Evolutionary conservation across 2,888 invertebrate genomes (phyloP), one percentile per base, ranked within the genome.

Genomic region (Scelioninae gen. 2): DNA sequence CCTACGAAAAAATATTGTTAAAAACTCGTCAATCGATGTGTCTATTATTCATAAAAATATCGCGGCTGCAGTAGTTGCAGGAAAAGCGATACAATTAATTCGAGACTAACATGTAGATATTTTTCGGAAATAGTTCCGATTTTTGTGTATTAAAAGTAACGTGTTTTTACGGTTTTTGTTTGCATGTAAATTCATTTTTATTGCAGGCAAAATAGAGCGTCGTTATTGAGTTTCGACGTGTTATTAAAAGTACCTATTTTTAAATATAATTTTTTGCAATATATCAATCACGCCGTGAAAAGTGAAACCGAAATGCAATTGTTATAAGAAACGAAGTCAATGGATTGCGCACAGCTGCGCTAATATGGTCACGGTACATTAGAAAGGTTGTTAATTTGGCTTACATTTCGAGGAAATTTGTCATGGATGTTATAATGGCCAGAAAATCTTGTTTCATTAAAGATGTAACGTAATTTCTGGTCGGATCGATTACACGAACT

Each of bases 21-120:
- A 67, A 68, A 58, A 58, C 58, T 57, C 60, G 60, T 60, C 68
- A 53, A 68, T 60, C 45, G 60, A 45, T 37, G 53, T 60, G 48
- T 68, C 52, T 68, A 68, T 68, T 68, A 68, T 68, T 68, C 52
- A 68, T 58, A 37, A 68, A 57, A 48, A 68, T 60, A 60, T 68
- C 41, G 57, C 45, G 48, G 16, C 57, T 16, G 25, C 16, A 39
- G 37, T 60, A 11, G 41, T 15, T 16, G 31, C 33, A 37, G 43
- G 18, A 53, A 33, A 65, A 65, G 41, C 16, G 43, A 25, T 15
- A 25, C 48, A 50, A 58, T 67, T 67, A 58, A 58, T 67, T 67
- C 19, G n/a, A 41, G 58, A 58, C 50, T 41, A 45, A 39, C 19
- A 28, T n/a, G 22, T 58, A 19, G 13, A 13, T 65, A 57, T 65